phyloP scores from a whole-genome alignment of 2,888 invertebrate species.

The Chalcosyrphus nemorum region DNA sequence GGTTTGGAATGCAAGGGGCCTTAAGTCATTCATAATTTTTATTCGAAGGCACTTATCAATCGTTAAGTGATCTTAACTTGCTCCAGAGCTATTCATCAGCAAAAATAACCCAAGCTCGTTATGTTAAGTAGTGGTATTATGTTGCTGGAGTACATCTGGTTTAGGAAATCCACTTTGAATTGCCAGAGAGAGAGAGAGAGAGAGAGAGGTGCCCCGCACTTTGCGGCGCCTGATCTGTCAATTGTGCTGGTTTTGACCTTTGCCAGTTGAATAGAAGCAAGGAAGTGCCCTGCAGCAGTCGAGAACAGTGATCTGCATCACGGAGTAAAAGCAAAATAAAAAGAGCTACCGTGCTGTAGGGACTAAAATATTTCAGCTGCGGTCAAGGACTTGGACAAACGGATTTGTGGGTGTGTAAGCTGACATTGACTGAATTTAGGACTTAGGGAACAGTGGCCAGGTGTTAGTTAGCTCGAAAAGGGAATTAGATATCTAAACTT shows the following conservation, averaged over 20 bases:
- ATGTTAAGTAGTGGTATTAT: neutral
- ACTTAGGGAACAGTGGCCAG: too few species aligned
- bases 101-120: neutral
- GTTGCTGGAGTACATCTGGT: neutral
- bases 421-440: too few species aligned
- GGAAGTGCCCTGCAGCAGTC: neutral
- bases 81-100: neutral
- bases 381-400: too few species aligned
- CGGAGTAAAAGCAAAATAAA: neutral
- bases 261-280: neutral
- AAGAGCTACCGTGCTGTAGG: neutral
- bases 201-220: too few species aligned
- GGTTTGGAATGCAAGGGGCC: slow-evolving; percentile 14
- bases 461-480: too few species aligned
- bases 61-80: neutral
- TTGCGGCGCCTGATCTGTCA: neutral
- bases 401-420: too few species aligned
- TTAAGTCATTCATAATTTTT: neutral
- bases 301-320: neutral
- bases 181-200: too few species aligned
- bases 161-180: neutral
- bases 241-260: neutral
- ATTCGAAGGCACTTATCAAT: neutral
- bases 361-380: too few species aligned
- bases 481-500: too few species aligned